Evolutionary conservation across 2,113 vertebrate genomes (phyloP).

Genomic region (Atrichornis clamosus): DNA sequence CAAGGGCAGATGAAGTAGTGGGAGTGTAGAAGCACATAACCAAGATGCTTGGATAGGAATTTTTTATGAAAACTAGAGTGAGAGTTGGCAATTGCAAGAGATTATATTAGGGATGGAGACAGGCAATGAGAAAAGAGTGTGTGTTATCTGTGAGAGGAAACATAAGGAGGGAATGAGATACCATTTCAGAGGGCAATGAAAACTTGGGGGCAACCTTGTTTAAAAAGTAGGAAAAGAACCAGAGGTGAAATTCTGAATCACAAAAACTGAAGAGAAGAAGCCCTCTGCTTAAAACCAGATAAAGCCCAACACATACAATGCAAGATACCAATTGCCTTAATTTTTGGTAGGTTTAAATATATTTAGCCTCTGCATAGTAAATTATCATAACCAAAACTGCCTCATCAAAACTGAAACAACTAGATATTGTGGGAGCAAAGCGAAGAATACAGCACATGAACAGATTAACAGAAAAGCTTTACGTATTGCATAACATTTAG

Average conservation of each 20-base stretch:
- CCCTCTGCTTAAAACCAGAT: background rate
- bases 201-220: background rate
- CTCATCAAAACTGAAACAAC: background rate
- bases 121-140: background rate
- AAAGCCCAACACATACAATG: accelerated
- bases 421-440: background rate
- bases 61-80: background rate
- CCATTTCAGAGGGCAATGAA: background rate
- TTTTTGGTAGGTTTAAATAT: background rate
- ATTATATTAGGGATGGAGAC: background rate
- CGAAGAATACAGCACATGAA: background rate
- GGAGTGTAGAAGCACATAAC: background rate
- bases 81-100: background rate
- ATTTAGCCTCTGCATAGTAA: background rate
- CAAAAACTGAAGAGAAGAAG: background rate
- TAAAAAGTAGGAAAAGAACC: background rate
- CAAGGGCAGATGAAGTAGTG: background rate
- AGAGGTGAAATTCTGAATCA: background rate
- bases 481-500: background rate
- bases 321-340: background rate
- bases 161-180: background rate
- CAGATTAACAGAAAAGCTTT: background rate
- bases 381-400: background rate
- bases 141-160: background rate
- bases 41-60: background rate